Base-by-base conservation (phyloP, 2,888 invertebrate species). In the Perdita meconis region DNA sequence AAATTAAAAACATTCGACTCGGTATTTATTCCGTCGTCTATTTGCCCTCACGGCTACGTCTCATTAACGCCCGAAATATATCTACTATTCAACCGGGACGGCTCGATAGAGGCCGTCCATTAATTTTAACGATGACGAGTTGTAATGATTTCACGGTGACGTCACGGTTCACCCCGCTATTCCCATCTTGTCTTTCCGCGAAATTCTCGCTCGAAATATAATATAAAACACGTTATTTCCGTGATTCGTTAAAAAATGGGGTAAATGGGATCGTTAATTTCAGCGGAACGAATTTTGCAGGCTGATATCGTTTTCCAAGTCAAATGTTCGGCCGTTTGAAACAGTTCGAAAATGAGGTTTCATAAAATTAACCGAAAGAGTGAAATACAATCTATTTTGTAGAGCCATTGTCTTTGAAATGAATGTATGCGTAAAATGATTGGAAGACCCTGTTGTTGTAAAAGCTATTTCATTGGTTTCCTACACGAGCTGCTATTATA, bases 111-210 rank as follows among this genome's bases (percentile, higher is more conserved):
- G n/a, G 51, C 22, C 67, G 53, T 72, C 60, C 68, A 72, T 72
- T 72, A 72, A 68, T 68, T 72, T 72, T 72, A 72, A 72, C 51
- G 68, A 72, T 65, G 50, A 47, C 68, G 51, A 16, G 53, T 53
- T 40, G 59, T 72, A 68, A 68, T 72, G 68, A 68, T 68, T 68
- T 47, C 72, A 38, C 53, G 4, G 55, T 38, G 68, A 44, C 68
- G 44, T 60, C 67, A 66, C 42, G 22, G 30, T 10, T 26, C 38
- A 40, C n/a, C 38, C 16, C 16, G 36, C n/a, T 22, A 19, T 3
- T 2, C 36, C 51, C 12, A 42, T n/a, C 24, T 26, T 19, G 55
- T 64, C 34, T 61, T 47, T 13, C n/a, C 36, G 16, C 10, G 36
- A 69, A 64, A 55, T 69, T 55, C 24, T 36, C 42, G 34, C 10